These are phyloP conservation scores for Pinna nobilis DNA, from an alignment of 1,140 invertebrate genomes.

Conservation along the genomic window DNA sequence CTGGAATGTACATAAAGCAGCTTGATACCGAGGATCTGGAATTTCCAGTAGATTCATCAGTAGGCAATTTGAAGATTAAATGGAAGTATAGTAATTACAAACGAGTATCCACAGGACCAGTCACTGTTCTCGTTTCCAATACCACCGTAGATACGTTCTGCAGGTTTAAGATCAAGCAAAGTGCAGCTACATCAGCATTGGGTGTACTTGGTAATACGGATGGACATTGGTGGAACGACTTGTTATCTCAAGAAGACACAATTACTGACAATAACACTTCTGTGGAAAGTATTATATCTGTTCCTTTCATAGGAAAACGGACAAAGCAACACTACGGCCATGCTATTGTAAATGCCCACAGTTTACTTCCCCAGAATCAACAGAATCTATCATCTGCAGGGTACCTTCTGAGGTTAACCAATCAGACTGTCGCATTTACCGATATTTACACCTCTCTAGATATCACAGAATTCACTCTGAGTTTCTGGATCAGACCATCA, in stretches of 20 bases:
- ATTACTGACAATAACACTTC: too few species aligned
- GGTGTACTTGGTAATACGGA: conserved; percentile 32
- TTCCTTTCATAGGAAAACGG: conserved; percentile 10
- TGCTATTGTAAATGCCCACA: neutral
- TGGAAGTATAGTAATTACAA: conserved; percentile 31
- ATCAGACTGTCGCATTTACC: conserved; percentile 17
- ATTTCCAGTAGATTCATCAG: neutral
- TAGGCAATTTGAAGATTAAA: conserved; percentile 20
- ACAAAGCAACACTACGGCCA: conserved; percentile 10
- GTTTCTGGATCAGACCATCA: conserved; percentile 32
- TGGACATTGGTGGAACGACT: conserved; percentile 30
- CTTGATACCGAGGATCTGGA: neutral
- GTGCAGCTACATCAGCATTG: neutral
- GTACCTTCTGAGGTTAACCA: conserved; percentile 21
- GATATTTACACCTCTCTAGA: conserved; percentile 16
- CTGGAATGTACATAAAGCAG: neutral
- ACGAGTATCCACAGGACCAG: conserved; percentile 22
- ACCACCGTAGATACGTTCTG: conserved; percentile 20
- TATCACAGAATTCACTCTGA: conserved; percentile 35
- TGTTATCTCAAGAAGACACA: too few species aligned
- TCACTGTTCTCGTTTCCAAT: conserved; percentile 17
- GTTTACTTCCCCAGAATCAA: conserved; percentile 12
- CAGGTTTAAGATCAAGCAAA: conserved; percentile 16
- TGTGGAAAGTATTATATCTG: conserved; percentile 1
- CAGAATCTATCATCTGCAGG: conserved; percentile 32